These are phyloP conservation scores for Epirrhoe alternata DNA, from an alignment of 2,888 invertebrate species.

Conservation along the genomic window DNA sequence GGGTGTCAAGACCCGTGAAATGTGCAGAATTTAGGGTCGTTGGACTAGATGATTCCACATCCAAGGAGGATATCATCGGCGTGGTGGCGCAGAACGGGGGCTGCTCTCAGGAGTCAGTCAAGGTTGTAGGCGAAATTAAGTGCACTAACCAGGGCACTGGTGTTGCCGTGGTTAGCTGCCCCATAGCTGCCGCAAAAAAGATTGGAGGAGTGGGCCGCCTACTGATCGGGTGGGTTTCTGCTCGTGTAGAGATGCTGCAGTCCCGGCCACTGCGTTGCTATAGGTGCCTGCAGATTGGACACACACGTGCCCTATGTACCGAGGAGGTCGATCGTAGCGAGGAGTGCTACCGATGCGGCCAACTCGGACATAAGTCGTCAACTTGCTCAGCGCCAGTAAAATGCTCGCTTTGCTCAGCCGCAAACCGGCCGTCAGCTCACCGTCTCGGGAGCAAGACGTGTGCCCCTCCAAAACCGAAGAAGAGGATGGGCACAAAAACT, in stretches of 20 bases:
- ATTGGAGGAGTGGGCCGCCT: no score
- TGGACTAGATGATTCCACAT: not conserved
- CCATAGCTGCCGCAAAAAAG: no score
- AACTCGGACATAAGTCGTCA: not conserved
- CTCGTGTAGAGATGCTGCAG: no score
- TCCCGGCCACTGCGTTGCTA: no score
- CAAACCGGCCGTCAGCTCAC: not conserved
- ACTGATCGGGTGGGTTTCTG: no score
- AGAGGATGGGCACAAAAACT: no score
- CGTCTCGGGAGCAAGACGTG: not conserved
- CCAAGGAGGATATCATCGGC: not conserved
- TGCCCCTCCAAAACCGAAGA: not conserved
- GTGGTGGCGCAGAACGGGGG: not conserved
- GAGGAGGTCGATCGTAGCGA: no score
- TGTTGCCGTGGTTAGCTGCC: no score
- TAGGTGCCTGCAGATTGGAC: no score
- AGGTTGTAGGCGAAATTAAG: not conserved
- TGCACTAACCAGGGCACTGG: not conserved
- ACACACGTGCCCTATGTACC: no score
- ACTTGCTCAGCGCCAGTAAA: not conserved
- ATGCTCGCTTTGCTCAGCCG: constrained; percentile 4
- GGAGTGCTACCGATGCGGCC: constrained; percentile 1
- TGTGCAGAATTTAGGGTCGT: not conserved
- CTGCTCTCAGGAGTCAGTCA: not conserved
- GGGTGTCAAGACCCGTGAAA: not conserved